Base-by-base conservation (phyloP, 2,113 vertebrate species). In the Heterochromis multidens region DNA sequence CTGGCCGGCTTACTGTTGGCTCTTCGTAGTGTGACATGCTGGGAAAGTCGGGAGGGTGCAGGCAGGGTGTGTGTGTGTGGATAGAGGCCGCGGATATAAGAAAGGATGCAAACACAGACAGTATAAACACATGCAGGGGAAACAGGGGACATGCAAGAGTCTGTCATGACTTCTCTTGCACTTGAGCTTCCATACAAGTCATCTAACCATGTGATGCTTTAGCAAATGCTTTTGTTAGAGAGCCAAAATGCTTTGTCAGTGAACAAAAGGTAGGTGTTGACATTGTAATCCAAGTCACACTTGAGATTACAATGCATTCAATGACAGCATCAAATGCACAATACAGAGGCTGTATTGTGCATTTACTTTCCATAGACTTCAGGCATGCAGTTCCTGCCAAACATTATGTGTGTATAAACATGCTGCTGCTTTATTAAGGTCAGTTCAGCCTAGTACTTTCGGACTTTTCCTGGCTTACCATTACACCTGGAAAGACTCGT, bases 1-100 rank as follows among this genome's bases (percentile, higher is more conserved):
- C 95, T 96, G 95, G 95, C 94, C 77, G 95, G 92, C 91, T 90
- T 96, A 95, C 95, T 88, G 46, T 91, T 94, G 94, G 93, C 90
- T 91, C 95, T 94, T 94, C 95, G 95, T 90, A 96, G 46, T 88
- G 93, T 96, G 94, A 94, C 96, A 97, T 96, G 97, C 97, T 97
- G 96, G 95, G 57, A 67, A 93, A 95, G 80, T 74, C 79, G n/a
- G 92, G 88, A 86, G 87, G 62, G 91, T 89, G 88, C 89, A 87
- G 84, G 83, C 80, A 56, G 84, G 79, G 88, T 84, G 87, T 81
- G 79, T 80, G 85, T 79, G 89, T 77, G 88, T 82, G 82, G 67
- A 61, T 29, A 83, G 77, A 86, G 72, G 58, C 77, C 88, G 77
- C 56, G n/a, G 63, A 76, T 84, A 56, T 21, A 79, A 63, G 37